These are phyloP conservation scores for Seira sanloemensis DNA, from an alignment of 2,888 invertebrate genomes.

Conservation along the genomic window DNA sequence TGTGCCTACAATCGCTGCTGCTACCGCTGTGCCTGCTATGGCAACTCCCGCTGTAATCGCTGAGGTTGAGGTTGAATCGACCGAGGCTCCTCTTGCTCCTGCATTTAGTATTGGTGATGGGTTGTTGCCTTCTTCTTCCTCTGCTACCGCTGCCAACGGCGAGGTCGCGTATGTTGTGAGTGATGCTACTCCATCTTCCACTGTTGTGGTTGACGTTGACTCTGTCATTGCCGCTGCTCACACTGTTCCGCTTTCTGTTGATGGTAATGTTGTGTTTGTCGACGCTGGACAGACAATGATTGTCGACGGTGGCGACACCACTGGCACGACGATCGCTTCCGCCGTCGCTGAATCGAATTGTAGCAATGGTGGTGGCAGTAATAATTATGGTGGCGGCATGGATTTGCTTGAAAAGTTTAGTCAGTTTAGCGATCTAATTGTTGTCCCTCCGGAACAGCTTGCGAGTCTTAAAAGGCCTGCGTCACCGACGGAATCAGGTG, in stretches of 20 bases:
- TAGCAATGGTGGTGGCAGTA: constrained; percentile 42
- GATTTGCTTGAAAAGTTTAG: constrained; percentile 73
- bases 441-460: constrained; percentile 74
- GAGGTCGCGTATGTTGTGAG: constrained; percentile 43
- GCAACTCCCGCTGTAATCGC: constrained; percentile 27
- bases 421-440: constrained; percentile 73
- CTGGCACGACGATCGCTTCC: constrained; percentile 43
- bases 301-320: not conserved
- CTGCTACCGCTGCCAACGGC: constrained; percentile 53
- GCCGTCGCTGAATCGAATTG: constrained; percentile 49
- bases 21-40: constrained; percentile 31
- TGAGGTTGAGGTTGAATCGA: constrained; percentile 26
- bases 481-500: constrained; percentile 2
- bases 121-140: constrained; percentile 33
- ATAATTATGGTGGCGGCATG: constrained; percentile 60
- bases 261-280: constrained; percentile 18
- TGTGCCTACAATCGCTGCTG: constrained; percentile 34
- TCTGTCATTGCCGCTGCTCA: constrained; percentile 40
- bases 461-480: constrained; percentile 69
- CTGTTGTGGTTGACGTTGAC: constrained; percentile 50
- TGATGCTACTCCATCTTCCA: constrained; percentile 20
- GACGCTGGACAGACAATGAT: not conserved
- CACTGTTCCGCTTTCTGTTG: constrained; percentile 20
- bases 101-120: constrained; percentile 49
- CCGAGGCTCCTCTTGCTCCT: constrained; percentile 43